Evolutionary conservation across 2,113 vertebrate species (phyloP), one percentile per base, ranked within the genome.

Genomic region (Leptosomus discolor): DNA sequence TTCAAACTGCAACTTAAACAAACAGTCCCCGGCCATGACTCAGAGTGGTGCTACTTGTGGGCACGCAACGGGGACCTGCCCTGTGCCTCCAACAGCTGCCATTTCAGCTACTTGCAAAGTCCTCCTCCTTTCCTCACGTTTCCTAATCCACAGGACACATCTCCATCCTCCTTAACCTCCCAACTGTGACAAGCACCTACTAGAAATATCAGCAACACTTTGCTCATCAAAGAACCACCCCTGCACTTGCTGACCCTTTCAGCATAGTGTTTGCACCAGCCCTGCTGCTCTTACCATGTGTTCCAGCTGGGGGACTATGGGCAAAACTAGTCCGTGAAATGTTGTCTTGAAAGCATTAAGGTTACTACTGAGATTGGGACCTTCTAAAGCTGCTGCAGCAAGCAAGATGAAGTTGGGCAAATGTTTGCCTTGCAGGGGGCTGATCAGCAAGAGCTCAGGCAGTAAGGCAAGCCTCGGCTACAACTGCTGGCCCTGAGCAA

Each of bases 151-250:
- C 18, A 36, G 34, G 22, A 18, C 16, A 37, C 41, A 24, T 68
- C 37, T 83, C 34, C 77, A 70, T 48, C 48, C 26, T 56, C 30
- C 51, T 54, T 68, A 41, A 56, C 8, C 20, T 54, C 10, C 36
- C 34, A 85, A 51, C 26, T 34, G 26, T 0, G 0, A 41, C 13
- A 81, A 87, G 37, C 5, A 3, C 41, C 34, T 78, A 2, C 11
- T 32, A 29, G 41, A 81, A 80, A 13, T 23, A 61, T 19, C 30
- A 78, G 20, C 11, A 34, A 22, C 26, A 8, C 27, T 45, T 65
- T 17, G 53, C 18, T 92, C 2, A 0, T 21, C 61, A 37, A 41
- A 65, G 50, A 64, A 60, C 69, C 18, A 34, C 8, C 10, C 19
- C 19, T 41, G 24, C 36, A 8, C 29, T 77, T 65, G 10, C 54